These are phyloP conservation scores for Myanophis thanlyinensis DNA, from an alignment of 2,113 vertebrate genomes.

Conservation along the genomic window DNA sequence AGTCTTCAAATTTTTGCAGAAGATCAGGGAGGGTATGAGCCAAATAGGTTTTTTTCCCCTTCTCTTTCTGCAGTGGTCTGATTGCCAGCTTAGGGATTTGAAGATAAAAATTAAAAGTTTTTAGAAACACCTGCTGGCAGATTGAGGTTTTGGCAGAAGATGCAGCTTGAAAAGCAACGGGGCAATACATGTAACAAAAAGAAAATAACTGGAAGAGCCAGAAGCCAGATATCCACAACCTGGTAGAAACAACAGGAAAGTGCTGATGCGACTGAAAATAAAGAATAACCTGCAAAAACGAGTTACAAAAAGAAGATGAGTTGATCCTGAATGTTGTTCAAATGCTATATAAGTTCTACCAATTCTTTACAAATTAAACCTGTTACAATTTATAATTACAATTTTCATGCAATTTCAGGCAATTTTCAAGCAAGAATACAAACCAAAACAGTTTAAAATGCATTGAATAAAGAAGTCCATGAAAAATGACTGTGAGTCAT, in stretches of 20 bases:
- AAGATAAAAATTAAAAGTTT: background rate
- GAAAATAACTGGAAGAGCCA: background rate
- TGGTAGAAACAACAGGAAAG: background rate
- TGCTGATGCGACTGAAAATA: background rate
- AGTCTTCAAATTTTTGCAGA: background rate
- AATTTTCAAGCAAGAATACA: background rate
- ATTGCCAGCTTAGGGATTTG: background rate
- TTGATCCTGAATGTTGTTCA: background rate
- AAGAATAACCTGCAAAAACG: background rate
- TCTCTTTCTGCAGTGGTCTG: background rate
- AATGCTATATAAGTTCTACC: background rate
- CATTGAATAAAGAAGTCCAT: background rate
- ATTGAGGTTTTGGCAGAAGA: background rate
- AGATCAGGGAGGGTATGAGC: background rate
- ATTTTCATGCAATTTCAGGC: background rate
- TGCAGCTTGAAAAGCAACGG: background rate
- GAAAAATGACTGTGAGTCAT: background rate
- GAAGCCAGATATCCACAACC: background rate
- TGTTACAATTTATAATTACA: background rate
- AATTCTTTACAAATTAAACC: background rate
- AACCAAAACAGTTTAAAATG: background rate
- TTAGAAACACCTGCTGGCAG: background rate
- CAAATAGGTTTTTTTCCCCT: background rate
- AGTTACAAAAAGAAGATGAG: background rate
- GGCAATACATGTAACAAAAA: background rate